Base-by-base conservation (phyloP, 37 sponge, comb jelly and placozoan genomes). In the Bolinopsis microptera region DNA sequence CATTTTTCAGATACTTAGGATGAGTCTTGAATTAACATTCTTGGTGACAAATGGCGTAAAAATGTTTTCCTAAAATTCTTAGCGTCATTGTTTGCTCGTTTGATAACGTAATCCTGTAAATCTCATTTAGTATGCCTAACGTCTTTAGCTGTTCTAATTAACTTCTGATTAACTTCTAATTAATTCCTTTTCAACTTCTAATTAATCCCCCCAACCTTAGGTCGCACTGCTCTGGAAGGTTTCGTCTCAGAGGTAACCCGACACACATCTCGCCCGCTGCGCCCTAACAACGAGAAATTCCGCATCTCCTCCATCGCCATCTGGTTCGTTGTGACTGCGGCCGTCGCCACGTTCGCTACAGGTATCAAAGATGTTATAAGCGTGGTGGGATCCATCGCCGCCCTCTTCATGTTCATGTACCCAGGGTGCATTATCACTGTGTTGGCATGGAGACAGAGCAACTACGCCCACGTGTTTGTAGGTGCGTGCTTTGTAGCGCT, bases 331-430 rank as follows among this genome's bases (percentile, higher is more conserved):
- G 35, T 80, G 1, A 36, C 82, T 30, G 38, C 30, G 5, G 37
- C 23, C 23, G 35, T 80, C 22, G 82, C 82, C 24, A 80, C 82
- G 36, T 80, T 80, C 38, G 82, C 82, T 8, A 23, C 82, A 2
- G 38, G 38, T 32, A 32, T 80, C 82, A 80, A 80, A 8, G 36
- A 80, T 34, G 82, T 80, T 1, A 33, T 80, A 1, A 33, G 82
- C 34, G 38, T 80, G 22, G 82, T 35, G 2, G 82, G 82, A 3
- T 36, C 38, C 38, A 30, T 80, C 22, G 82, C 82, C 35, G 82
- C 82, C 82, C 35, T 35, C 37, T 80, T 80, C 82, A 80, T 80
- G 82, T 80, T 80, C 82, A 5, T 80, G 36, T 80, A 30, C 38
- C 82, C 82, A 33, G 82, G 82, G 23, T 80, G 82, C 30, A 34